Evolutionary conservation across 1,140 invertebrate genomes (phyloP).

Genomic region (Triops cancriformis): DNA sequence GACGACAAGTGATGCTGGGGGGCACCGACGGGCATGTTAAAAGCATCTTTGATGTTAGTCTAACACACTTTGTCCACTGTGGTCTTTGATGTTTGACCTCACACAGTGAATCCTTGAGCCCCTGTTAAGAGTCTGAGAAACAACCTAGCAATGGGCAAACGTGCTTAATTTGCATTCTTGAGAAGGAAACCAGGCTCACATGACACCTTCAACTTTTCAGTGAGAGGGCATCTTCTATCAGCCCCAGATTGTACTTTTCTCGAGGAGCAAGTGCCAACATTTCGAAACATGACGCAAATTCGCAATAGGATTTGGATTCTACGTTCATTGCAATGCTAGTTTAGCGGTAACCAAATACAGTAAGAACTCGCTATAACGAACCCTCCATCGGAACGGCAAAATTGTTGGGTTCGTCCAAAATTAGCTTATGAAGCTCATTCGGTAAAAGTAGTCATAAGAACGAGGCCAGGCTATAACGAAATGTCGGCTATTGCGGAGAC

Average conservation of each 20-base stretch:
- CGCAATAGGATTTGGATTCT: no score
- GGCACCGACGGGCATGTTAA: background rate
- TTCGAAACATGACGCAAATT: background rate
- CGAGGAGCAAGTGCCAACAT: background rate
- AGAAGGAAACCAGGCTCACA: background rate
- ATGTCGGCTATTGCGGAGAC: no score
- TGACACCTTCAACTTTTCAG: slow-evolving; percentile 6
- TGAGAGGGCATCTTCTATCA: background rate
- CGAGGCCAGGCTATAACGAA: no score
- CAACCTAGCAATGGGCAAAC: background rate
- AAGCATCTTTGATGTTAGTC: slow-evolving; percentile 3
- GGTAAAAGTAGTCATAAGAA: no score
- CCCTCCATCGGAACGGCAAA: no score
- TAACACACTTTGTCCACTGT: slow-evolving; percentile 10
- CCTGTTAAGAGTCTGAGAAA: background rate
- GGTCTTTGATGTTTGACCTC: slow-evolving; percentile 5
- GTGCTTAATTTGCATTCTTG: slow-evolving; percentile 14
- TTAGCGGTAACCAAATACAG: no score
- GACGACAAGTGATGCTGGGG: slow-evolving; percentile 4
- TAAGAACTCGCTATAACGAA: no score
- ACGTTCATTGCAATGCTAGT: no score
- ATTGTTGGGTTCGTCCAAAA: no score
- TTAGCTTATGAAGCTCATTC: no score
- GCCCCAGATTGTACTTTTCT: background rate
- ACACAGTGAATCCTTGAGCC: background rate